Evolutionary conservation across 1,140 invertebrate species (phyloP).

Genomic region (Matsumurasca onukii): DNA sequence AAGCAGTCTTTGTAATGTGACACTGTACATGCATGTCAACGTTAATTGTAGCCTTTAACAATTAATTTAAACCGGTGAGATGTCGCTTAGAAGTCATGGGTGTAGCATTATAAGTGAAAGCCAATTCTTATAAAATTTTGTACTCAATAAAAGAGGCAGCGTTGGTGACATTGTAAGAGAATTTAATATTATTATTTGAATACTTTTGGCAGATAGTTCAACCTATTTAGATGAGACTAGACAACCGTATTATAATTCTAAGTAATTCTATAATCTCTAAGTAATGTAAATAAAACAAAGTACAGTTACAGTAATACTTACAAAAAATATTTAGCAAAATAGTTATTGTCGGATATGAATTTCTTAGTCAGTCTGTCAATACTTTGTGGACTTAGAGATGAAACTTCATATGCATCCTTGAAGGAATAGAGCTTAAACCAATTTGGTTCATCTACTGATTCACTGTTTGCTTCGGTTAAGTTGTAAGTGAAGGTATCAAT

Average conservation of each 20-base stretch:
- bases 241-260: not conserved
- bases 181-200: not conserved
- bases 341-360: constrained; percentile 45
- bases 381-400: constrained; percentile 46
- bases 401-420: constrained; percentile 59
- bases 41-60: too few relatives aligned
- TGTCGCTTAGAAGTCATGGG: too few relatives aligned
- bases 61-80: too few relatives aligned
- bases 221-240: not conserved
- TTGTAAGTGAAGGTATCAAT: constrained; percentile 75
- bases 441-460: constrained; percentile 52
- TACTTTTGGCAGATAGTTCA: not conserved
- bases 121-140: too few relatives aligned
- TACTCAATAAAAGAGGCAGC: too few relatives aligned
- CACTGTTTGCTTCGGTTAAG: constrained; percentile 71
- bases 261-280: not conserved
- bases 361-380: constrained; percentile 45
- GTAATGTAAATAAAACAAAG: not conserved
- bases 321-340: constrained; percentile 48
- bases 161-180: not conserved
- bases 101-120: too few relatives aligned
- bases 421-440: constrained; percentile 72
- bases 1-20: too few relatives aligned
- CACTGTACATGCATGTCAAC: too few relatives aligned
- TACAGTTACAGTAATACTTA: constrained; percentile 38